Percentiles rank a stretch among this genome's conserved stretches.
These are phyloP conservation scores for Epinotia demarniana DNA, from an alignment of 2,888 invertebrate genomes.

Conservation along the genomic window DNA sequence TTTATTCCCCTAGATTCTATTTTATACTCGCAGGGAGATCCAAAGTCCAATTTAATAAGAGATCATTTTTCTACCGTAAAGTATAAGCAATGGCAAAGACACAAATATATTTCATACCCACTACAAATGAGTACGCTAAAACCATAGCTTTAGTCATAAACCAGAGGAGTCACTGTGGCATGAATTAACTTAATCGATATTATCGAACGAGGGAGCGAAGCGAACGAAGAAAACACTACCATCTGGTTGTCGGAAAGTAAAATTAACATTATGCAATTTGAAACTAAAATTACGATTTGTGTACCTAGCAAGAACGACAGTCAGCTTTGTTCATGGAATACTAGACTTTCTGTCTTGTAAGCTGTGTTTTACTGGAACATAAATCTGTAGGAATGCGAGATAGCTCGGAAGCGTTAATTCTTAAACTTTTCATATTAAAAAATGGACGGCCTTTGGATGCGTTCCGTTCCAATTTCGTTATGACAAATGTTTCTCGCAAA, in stretches of 20 bases:
- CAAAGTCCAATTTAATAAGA: too few relatives aligned
- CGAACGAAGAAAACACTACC: too few relatives aligned
- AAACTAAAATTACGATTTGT: too few relatives aligned
- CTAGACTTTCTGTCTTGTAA: not conserved
- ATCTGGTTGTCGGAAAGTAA: too few relatives aligned
- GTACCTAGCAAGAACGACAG: not conserved
- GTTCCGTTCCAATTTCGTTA: not conserved
- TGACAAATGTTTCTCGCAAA: constrained; percentile 7
- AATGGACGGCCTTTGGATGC: constrained; percentile 12
- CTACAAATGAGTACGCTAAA: not conserved
- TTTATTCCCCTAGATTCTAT: too few relatives aligned
- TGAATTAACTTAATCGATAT: not conserved
- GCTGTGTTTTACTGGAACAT: constrained; percentile 3
- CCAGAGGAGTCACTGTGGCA: not conserved
- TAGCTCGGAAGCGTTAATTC: constrained; percentile 19
- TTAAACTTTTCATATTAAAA: constrained; percentile 31
- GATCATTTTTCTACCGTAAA: not conserved
- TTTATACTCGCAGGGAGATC: too few relatives aligned
- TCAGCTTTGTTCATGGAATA: not conserved
- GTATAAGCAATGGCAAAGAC: not conserved
- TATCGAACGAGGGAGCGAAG: too few relatives aligned
- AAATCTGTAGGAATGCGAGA: constrained; percentile 34
- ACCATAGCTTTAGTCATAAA: not conserved
- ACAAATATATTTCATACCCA: not conserved
- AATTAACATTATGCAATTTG: too few relatives aligned